These are phyloP conservation scores for Amphipyra berbera DNA, from an alignment of 2,888 invertebrate species.

Conservation along the genomic window DNA sequence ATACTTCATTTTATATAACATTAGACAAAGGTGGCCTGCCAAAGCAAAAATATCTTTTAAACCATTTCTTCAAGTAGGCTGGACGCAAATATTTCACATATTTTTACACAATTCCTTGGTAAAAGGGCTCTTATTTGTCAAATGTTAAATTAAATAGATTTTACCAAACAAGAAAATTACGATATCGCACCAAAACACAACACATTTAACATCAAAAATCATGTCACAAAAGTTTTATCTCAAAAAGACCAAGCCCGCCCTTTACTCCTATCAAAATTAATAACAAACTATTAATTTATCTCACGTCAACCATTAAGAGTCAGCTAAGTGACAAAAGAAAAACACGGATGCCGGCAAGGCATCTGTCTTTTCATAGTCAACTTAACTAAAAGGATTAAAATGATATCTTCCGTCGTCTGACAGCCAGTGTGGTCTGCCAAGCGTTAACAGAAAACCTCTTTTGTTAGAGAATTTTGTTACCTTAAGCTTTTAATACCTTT, in stretches of 20 bases:
- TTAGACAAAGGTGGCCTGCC: too few relatives aligned
- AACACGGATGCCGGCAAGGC: constrained; percentile 80
- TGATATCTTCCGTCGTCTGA: constrained; percentile 88
- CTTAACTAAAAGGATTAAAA: constrained; percentile 90
- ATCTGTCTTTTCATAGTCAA: constrained; percentile 89
- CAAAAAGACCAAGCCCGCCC: constrained; percentile 19
- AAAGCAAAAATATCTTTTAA: too few relatives aligned
- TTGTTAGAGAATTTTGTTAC: constrained; percentile 86
- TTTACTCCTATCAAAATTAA: constrained; percentile 59
- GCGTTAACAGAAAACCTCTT: constrained; percentile 85
- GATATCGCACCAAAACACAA: constrained; percentile 5
- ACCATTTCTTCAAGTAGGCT: too few relatives aligned
- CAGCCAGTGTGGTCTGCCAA: constrained; percentile 87
- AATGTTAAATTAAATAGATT: not conserved
- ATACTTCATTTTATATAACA: too few relatives aligned
- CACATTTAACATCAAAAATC: not conserved
- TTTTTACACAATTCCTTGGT: too few relatives aligned
- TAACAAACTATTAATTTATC: constrained; percentile 70
- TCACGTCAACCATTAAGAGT: constrained; percentile 73
- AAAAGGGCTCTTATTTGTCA: too few relatives aligned
- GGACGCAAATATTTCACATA: too few relatives aligned
- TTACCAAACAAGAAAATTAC: not conserved
- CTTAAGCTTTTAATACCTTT: constrained; percentile 89
- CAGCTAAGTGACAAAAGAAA: constrained; percentile 81
- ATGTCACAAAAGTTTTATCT: constrained; percentile 13